A percentile compares a stretch with the other conserved stretches of the same genome.
Conservation (phyloP, 37 sponge, comb jelly and placozoan species). For the Haliclona indistincta region DNA sequence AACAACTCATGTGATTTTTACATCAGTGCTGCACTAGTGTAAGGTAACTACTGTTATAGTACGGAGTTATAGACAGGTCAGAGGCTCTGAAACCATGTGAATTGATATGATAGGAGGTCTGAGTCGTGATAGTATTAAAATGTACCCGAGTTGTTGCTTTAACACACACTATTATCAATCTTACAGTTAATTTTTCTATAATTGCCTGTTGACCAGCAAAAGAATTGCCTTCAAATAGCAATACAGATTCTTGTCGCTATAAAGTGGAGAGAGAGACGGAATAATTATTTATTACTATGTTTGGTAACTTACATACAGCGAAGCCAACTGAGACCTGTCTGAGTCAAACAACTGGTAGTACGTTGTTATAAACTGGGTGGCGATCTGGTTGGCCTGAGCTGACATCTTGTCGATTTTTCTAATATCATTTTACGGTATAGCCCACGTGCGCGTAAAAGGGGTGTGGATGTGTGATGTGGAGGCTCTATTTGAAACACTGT, state of each 20-base stretch:
- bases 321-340: constrained; percentile 47
- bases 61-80: too few relatives aligned
- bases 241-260: constrained; percentile 55
- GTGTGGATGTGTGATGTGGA: background rate
- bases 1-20: too few relatives aligned
- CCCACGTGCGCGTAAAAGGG: background rate
- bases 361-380: constrained; percentile 41
- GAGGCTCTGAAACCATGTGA: too few relatives aligned
- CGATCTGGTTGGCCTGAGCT: constrained; percentile 31
- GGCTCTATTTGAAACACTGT: background rate
- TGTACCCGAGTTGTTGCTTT: too few relatives aligned
- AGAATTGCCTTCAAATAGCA: constrained; percentile 66
- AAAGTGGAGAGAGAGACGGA: background rate
- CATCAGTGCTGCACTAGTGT: too few relatives aligned
- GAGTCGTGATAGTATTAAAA: too few relatives aligned
- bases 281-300: background rate
- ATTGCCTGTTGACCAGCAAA: constrained; percentile 62
- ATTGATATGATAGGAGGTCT: too few relatives aligned
- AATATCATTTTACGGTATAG: background rate
- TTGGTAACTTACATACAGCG: constrained; percentile 68
- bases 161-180: too few relatives aligned
- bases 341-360: constrained; percentile 82
- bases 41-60: too few relatives aligned
- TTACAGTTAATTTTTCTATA: constrained; percentile 63
- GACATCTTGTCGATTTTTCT: constrained; percentile 1